phyloP scores from a whole-genome alignment of 2,113 vertebrate genomes.

The Ctenodactylus gundi region DNA sequence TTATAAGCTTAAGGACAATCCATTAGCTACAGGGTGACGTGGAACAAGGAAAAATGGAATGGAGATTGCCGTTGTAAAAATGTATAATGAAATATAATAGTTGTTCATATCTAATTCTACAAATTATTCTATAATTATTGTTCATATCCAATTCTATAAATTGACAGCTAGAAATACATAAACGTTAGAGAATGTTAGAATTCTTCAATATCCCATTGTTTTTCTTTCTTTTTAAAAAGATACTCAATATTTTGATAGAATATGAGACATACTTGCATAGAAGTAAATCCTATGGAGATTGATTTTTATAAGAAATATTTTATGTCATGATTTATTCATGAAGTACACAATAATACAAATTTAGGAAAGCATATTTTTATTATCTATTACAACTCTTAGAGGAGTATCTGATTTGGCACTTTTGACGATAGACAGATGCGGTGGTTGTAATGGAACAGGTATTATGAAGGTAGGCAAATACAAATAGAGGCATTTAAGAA shows the following conservation, averaged over 20 bases:
- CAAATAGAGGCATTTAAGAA: neutral
- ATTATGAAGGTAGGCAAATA: neutral
- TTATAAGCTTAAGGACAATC: conserved; percentile 21
- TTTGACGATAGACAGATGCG: neutral
- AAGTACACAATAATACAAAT: neutral
- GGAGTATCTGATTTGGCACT: neutral
- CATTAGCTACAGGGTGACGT: neutral
- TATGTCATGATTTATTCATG: neutral
- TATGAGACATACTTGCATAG: neutral
- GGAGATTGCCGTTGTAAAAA: conserved; percentile 19
- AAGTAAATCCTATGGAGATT: neutral
- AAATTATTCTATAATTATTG: neutral
- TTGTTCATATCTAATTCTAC: neutral
- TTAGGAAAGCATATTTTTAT: neutral
- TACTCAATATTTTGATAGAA: neutral
- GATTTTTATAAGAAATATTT: neutral
- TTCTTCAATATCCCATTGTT: neutral
- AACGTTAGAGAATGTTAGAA: neutral
- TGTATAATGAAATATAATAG: neutral
- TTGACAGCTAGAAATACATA: neutral
- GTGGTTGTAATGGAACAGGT: neutral
- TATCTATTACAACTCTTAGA: neutral
- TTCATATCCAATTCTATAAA: neutral
- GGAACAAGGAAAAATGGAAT: neutral
- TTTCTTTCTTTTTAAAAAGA: neutral